phyloP scores from a whole-genome alignment of 1,140 invertebrate species.

The Platyscapa corneri region DNA sequence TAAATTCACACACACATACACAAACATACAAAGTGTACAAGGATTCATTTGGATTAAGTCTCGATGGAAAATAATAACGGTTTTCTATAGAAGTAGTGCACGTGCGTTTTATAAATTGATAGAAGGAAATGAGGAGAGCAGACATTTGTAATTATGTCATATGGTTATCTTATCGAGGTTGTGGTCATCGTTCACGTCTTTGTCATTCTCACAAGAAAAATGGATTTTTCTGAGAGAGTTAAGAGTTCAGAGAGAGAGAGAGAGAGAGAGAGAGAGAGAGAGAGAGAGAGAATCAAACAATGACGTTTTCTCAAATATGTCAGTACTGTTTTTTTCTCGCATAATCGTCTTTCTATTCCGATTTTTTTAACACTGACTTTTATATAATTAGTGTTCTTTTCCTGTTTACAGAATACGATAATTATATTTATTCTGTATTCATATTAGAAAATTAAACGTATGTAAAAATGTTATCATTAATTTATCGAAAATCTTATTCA shows the following conservation, averaged over 20 bases:
- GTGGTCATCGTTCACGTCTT: not conserved
- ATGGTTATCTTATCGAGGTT: slow-evolving; percentile 8
- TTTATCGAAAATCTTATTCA: too few species aligned
- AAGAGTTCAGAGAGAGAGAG: too few species aligned
- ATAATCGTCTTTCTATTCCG: not conserved
- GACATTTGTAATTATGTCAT: not conserved
- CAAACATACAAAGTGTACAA: not conserved
- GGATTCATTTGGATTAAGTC: not conserved
- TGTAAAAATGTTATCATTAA: too few species aligned
- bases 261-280: slow-evolving; percentile 32
- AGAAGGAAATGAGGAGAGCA: not conserved
- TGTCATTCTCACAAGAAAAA: not conserved
- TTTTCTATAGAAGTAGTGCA: not conserved
- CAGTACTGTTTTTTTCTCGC: not conserved
- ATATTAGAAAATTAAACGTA: too few species aligned
- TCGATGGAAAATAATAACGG: slow-evolving; percentile 36
- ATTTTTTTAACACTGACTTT: slow-evolving; percentile 9
- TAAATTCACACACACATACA: not conserved
- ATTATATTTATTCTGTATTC: not conserved
- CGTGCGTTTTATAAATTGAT: slow-evolving; percentile 6
- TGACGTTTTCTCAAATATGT: slow-evolving; percentile 32
- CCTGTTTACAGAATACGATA: too few species aligned
- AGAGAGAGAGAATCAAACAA: not conserved
- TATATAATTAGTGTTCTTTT: slow-evolving; percentile 2
- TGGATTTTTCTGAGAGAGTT: too few species aligned